Evolutionary conservation across 2,888 invertebrate species (phyloP), one percentile per base, ranked within the genome.

Genomic region (Alloscopus bannaensis): DNA sequence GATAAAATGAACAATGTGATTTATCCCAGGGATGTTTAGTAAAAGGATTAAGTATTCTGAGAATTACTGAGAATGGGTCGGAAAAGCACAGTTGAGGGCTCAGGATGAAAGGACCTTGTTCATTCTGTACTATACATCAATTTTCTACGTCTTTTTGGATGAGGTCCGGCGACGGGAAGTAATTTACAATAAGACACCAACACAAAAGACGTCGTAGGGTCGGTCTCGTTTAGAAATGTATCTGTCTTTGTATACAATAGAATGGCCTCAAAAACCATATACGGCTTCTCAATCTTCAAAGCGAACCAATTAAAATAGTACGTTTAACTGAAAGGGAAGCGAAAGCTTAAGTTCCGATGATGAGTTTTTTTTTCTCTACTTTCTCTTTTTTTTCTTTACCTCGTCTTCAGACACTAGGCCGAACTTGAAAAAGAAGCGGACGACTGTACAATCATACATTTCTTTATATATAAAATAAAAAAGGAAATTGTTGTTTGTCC

Each of bases 171-270:
- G 29, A 28, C 28, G 29, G 57, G 4, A n/a, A 59, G 59, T 36
- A 59, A 59, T 59, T 29, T 20, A 59, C 59, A 59, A 59, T 59
- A 59, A 59, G 59, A 29, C 59, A 59, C 29, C 22, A 31, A 16
- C 8, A 45, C 18, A 28, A 28, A 31, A 29, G 59, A 52, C n/a
- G 18, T n/a, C 11, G 52, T 52, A 52, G 52, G 4, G 50, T 11
- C 18, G 50, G 50, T 47, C 4, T 4, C 13, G 36, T 42, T 16
- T 16, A 8, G 1, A 3, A 2, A 16, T 42, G n/a, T 42, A 2
- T 8, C 8, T 42, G n/a, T 42, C 42, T 36, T 36, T 36, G 6
- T 13, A 13, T 36, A 8, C 36, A 6, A 55, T 13, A 52, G 28
- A 55, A 22, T 55, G 55, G 26, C 13, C 55, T 26, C 11, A 28